Percentiles rank a stretch among this genome's conserved stretches.
These are phyloP conservation scores for Oostethus manadensis DNA, from an alignment of 2,113 vertebrate genomes.

Conservation along the genomic window DNA sequence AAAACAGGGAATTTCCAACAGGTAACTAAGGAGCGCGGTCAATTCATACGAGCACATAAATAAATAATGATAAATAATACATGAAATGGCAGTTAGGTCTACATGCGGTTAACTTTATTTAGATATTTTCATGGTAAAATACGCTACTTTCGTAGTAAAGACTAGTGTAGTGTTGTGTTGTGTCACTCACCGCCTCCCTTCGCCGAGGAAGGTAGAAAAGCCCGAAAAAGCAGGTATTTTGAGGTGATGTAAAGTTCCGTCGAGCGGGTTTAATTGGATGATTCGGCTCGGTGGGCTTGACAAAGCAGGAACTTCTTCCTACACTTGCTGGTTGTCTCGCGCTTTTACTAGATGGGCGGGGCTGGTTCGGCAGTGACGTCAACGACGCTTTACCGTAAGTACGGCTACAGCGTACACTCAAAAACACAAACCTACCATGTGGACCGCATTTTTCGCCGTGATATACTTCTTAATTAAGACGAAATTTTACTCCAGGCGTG, in stretches of 20 bases:
- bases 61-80: too few species aligned
- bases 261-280: background rate
- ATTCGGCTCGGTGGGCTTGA: background rate
- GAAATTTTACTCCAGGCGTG: too few species aligned
- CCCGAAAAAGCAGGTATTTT: background rate
- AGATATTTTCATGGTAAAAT: background rate
- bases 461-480: too few species aligned
- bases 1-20: background rate
- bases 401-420: background rate
- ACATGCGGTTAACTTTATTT: background rate
- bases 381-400: conserved; percentile 32
- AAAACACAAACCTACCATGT: background rate
- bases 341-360: conserved; percentile 28
- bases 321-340: background rate
- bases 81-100: too few species aligned
- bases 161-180: too few species aligned
- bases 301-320: conserved; percentile 1
- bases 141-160: background rate
- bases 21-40: too few species aligned
- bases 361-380: conserved; percentile 1
- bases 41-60: too few species aligned
- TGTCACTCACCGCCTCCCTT: conserved; percentile 2
- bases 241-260: background rate
- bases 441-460: too few species aligned
- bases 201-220: background rate